Conservation (phyloP, 2,797 vertebrate genomes). For the Oreochromis mossambicus region DNA sequence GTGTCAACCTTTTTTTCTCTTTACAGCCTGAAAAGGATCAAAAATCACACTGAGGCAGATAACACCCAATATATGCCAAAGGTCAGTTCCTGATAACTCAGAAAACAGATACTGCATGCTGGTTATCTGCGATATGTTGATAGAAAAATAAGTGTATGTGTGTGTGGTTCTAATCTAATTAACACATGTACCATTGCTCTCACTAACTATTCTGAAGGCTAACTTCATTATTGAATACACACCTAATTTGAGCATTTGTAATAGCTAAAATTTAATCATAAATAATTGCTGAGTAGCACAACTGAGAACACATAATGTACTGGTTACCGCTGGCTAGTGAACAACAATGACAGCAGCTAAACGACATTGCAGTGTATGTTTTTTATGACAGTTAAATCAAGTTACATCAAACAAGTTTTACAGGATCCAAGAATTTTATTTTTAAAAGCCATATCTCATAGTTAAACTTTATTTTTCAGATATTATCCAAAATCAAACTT, state of each 20-base stretch:
- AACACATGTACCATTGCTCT: neutral
- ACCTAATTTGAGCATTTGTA: neutral
- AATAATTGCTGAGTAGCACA: neutral
- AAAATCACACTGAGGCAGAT: neutral
- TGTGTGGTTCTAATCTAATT: neutral
- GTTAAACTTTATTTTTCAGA: neutral
- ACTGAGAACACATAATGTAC: neutral
- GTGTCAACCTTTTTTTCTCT: neutral
- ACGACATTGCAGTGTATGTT: neutral
- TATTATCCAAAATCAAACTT: neutral
- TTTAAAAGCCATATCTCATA: neutral
- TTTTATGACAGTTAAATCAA: neutral
- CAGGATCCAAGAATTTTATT: neutral
- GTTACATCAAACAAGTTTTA: neutral
- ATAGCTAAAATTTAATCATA: neutral
- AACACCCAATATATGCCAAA: neutral
- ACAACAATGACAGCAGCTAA: neutral
- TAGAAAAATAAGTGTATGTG: neutral
- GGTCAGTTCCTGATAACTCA: slow-evolving; percentile 29
- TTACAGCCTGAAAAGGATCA: neutral
- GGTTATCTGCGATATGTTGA: slow-evolving; percentile 10
- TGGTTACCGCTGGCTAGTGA: neutral
- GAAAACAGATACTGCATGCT: neutral
- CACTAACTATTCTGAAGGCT: neutral
- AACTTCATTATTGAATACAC: neutral